phyloP scores from a whole-genome alignment of 2,888 invertebrate species.

The Zootermopsis nevadensis region DNA sequence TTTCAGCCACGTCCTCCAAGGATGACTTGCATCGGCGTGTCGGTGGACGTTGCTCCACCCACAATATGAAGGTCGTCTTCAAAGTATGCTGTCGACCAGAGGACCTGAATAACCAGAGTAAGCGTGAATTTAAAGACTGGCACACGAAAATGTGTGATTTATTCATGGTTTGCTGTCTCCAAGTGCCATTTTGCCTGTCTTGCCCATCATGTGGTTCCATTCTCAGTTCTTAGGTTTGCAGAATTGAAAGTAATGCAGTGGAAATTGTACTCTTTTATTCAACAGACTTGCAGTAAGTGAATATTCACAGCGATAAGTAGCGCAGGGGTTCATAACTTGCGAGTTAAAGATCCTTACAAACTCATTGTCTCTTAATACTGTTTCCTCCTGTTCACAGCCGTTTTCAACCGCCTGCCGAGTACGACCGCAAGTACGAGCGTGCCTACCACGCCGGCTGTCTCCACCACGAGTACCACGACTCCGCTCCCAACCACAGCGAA shows the following conservation, averaged over 20 bases:
- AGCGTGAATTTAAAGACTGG: constrained; percentile 55
- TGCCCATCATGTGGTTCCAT: no score
- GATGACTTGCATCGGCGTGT: constrained; percentile 92
- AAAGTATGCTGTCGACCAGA: constrained; percentile 91
- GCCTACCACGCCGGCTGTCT: constrained; percentile 61
- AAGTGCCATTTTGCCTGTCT: no score
- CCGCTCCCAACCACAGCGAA: constrained; percentile 56
- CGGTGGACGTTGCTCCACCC: constrained; percentile 90
- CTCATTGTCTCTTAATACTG: no score
- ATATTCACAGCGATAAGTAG: no score
- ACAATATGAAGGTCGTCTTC: constrained; percentile 97
- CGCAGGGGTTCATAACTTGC: no score
- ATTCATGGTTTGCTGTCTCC: no score
- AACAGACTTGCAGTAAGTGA: no score
- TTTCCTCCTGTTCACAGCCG: constrained; percentile 44
- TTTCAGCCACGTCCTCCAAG: constrained; percentile 87
- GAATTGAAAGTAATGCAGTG: no score
- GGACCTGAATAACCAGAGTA: constrained; percentile 64
- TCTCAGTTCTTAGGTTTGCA: no score
- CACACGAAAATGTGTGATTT: no score
- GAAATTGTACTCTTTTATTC: no score
- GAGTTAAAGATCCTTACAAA: no score
- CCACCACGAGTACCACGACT: constrained; percentile 61
- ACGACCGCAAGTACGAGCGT: constrained; percentile 59
- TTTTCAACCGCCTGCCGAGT: constrained; percentile 58